phyloP scores from a whole-genome alignment of 2,113 vertebrate genomes.

The Crocuta crocuta region DNA sequence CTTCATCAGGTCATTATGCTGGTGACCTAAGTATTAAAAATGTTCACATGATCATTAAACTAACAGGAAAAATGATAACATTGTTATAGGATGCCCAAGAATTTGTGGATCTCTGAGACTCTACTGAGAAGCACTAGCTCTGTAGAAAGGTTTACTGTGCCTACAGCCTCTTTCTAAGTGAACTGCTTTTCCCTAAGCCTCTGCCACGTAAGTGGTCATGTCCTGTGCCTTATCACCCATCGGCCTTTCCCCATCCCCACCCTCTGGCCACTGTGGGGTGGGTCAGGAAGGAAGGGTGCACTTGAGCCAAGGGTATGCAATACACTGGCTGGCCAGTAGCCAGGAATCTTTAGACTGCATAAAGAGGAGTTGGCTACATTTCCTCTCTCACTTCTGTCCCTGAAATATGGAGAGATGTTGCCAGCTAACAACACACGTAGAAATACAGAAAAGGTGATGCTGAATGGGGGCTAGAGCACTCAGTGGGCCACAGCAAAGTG shows the following conservation, averaged over 20 bases:
- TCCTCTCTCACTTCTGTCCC: background rate
- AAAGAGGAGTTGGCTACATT: conserved; percentile 25
- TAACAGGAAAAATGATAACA: background rate
- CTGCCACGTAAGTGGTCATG: background rate
- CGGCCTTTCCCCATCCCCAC: background rate
- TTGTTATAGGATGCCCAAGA: background rate
- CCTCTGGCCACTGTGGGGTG: background rate
- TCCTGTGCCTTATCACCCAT: conserved; percentile 54
- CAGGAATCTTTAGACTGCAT: background rate
- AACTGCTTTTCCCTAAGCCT: background rate
- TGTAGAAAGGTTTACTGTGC: background rate
- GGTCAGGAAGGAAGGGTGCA: conserved; percentile 48
- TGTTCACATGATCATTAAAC: background rate
- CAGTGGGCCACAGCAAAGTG: background rate
- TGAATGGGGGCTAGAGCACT: accelerated
- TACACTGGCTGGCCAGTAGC: background rate
- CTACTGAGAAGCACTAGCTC: background rate
- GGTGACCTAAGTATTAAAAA: background rate
- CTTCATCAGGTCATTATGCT: background rate
- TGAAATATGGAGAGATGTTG: background rate
- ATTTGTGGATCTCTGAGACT: background rate
- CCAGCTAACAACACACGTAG: background rate
- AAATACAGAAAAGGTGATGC: background rate
- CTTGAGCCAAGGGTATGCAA: background rate
- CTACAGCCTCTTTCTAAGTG: background rate